phyloP scores from a whole-genome alignment of 2,113 vertebrate genomes.

The Gulo gulo region DNA sequence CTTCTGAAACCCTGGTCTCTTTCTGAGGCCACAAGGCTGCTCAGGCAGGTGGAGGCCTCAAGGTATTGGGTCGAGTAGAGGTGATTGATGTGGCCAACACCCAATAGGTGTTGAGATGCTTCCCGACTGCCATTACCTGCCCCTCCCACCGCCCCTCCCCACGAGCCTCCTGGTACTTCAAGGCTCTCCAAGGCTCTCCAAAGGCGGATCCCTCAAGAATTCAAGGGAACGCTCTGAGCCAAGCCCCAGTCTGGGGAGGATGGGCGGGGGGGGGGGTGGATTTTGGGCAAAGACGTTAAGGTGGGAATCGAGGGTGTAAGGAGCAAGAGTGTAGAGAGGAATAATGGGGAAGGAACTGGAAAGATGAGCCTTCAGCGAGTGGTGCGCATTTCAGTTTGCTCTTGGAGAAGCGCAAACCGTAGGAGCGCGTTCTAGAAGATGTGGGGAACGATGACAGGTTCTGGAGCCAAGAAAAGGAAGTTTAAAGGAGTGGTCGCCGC shows the following conservation, averaged over 20 bases:
- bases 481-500: not conserved
- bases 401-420: not conserved
- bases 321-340: not conserved
- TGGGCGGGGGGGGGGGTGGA: too few relatives aligned
- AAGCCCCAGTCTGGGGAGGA: not conserved
- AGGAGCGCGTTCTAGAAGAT: not conserved
- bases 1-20: not conserved
- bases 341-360: not conserved
- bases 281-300: not conserved
- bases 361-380: not conserved
- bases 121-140: not conserved
- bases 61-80: not conserved
- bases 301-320: not conserved
- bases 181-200: not conserved
- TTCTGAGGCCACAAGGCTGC: not conserved
- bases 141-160: not conserved
- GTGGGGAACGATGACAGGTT: not conserved
- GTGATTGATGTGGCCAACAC: not conserved
- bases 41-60: not conserved
- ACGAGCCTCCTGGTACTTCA: too few relatives aligned
- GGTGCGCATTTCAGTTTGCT: not conserved
- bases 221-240: not conserved
- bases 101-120: not conserved
- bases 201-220: too few relatives aligned
- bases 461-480: not conserved